Evolutionary conservation across 1,140 invertebrate genomes (phyloP), one percentile per base, ranked within the genome.

Genomic region (Wiebesia pumilae): DNA sequence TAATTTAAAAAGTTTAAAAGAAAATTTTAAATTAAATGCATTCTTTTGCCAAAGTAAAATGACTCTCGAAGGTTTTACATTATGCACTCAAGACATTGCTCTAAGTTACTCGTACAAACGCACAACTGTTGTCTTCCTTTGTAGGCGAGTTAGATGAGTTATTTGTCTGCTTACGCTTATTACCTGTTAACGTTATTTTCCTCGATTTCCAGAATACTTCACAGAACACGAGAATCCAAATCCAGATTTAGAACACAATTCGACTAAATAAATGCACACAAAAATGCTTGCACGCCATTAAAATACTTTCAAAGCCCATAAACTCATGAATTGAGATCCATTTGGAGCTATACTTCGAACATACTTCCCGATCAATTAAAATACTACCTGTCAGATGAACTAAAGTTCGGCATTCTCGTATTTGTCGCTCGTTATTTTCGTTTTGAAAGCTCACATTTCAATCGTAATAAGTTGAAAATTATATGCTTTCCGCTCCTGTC

Each of bases 61-160:
- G 51, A 83, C 54, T 80, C 51, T 67, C 62, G 24, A 47, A 67
- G 80, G 71, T 75, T 38, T 75, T 43, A 14, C 9, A 43, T 75
- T 75, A 75, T 38, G 10, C 24, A 43, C 24, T 43, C 40, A 43
- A 75, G 71, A 43, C 71, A 43, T 16, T 43, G 71, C 40, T 75
- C 38, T 75, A 75, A 38, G 43, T 75, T 38, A 75, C 21, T 43
- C 24, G 38, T 75, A 75, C 71, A 75, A 75, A 38, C 38, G 27
- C 71, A 75, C 71, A 38, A 75, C 71, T 75, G 24, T 43, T 43
- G 1, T 43, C 35, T 71, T 3, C 4, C 38, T 43, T 19, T 43
- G 3, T 75, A 43, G 33, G 69, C 16, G 9, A 24, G 38, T 43
- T 43, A 43, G 27, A 12, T 27, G 38, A 40, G 38, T 3, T 10